phyloP scores from a whole-genome alignment of 2,797 vertebrate genomes.

The Lithobates pipiens region DNA sequence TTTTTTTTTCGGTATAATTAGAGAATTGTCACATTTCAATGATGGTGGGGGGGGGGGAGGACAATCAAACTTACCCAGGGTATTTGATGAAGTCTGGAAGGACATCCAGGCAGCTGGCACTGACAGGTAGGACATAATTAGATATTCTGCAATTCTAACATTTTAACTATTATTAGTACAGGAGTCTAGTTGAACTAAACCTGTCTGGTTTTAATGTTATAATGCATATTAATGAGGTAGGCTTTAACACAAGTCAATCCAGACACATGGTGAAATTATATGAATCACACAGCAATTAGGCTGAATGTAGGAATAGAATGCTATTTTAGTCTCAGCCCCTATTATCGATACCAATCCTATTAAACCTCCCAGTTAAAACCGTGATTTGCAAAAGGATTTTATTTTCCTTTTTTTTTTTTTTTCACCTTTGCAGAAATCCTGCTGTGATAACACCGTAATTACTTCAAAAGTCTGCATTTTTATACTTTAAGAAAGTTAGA shows the following conservation, averaged over 20 bases:
- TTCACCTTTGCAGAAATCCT: constrained; percentile 22
- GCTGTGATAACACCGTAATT: constrained; percentile 43
- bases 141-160: constrained; percentile 16
- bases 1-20: too few relatives aligned
- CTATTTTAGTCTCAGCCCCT: constrained; percentile 19
- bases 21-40: too few relatives aligned
- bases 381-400: constrained; percentile 18
- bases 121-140: constrained; percentile 50
- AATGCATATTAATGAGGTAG: constrained; percentile 11
- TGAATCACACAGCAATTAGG: constrained; percentile 15
- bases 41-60: too few relatives aligned
- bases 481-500: too few relatives aligned
- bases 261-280: constrained; percentile 8
- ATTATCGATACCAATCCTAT: constrained; percentile 52
- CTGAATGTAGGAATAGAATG: constrained; percentile 9
- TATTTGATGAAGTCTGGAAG: background rate
- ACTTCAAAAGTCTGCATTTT: background rate
- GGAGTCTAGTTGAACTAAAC: constrained; percentile 42
- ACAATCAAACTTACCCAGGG: too few relatives aligned
- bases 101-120: constrained; percentile 7
- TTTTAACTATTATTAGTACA: constrained; percentile 51
- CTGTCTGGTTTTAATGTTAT: background rate
- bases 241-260: constrained; percentile 37
- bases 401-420: background rate
- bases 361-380: constrained; percentile 15